Conservation (phyloP, 2,888 invertebrate genomes). For the Siphonodentalium dalli region DNA sequence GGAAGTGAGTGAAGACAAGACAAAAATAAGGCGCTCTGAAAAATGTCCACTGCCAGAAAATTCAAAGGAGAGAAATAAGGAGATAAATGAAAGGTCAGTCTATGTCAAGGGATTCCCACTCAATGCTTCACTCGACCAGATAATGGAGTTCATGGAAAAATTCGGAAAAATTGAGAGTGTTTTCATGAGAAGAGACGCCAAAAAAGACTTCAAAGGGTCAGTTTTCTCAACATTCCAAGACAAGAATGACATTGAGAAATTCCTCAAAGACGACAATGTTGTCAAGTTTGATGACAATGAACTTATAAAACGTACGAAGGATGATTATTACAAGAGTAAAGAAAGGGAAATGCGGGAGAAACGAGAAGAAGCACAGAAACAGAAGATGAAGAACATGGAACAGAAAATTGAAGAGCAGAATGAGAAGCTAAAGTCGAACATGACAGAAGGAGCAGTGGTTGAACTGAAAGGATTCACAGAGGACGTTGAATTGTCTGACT, state of each 20-base stretch:
- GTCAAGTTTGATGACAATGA: conserved; percentile 71
- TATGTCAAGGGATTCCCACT: conserved; percentile 75
- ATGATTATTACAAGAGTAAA: conserved; percentile 67
- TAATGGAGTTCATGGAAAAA: conserved; percentile 77
- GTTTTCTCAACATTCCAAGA: conserved; percentile 87
- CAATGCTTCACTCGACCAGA: conserved; percentile 73
- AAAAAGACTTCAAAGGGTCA: conserved; percentile 74
- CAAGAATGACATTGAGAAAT: conserved; percentile 81
- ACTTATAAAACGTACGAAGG: conserved; percentile 45
- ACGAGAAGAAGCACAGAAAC: conserved; percentile 40
- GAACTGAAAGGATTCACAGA: conserved; percentile 74
- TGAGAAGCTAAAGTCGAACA: conserved; percentile 62
- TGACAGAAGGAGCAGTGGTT: conserved; percentile 76
- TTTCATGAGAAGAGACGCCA: conserved; percentile 62
- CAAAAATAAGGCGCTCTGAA: conserved; percentile 78
- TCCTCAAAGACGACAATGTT: conserved; percentile 74
- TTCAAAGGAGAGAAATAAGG: conserved; percentile 82
- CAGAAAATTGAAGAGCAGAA: neutral
- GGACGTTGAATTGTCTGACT: conserved; percentile 74
- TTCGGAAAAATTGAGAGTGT: conserved; percentile 77
- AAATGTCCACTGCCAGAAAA: conserved; percentile 82
- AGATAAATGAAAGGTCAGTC: conserved; percentile 77
- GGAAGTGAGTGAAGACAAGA: conserved; percentile 76
- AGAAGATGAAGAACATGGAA: conserved; percentile 23
- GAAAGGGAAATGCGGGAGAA: conserved; percentile 66